Conservation (phyloP, 2,797 vertebrate species). For the Pangasius sanitwongsei region DNA sequence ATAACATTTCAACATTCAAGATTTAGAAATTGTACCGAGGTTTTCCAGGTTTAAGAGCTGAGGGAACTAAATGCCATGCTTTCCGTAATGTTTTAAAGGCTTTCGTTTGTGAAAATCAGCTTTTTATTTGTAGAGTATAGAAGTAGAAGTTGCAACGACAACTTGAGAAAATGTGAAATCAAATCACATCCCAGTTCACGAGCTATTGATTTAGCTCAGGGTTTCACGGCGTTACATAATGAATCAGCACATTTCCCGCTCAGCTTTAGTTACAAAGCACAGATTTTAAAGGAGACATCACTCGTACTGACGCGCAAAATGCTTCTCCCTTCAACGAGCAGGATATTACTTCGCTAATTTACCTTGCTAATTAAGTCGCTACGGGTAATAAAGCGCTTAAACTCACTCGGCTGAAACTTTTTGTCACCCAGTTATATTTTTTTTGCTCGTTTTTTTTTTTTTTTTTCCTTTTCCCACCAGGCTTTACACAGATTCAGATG, state of each 20-base stretch:
- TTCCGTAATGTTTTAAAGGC: background rate
- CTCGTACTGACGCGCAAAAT: background rate
- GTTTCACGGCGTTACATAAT: background rate
- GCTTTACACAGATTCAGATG: background rate
- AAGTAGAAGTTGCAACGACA: background rate
- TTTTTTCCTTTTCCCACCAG: background rate
- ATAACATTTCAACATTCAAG: background rate
- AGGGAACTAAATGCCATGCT: background rate
- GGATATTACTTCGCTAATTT: background rate
- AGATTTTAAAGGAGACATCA: background rate
- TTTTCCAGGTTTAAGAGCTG: background rate
- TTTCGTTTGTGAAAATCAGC: background rate
- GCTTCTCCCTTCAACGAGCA: background rate
- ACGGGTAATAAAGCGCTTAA: background rate
- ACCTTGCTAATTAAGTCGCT: background rate
- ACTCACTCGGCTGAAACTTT: background rate
- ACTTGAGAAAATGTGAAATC: background rate
- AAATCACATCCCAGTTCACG: background rate
- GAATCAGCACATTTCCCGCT: constrained; percentile 4
- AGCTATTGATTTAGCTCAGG: background rate
- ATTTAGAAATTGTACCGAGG: background rate
- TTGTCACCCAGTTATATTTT: background rate
- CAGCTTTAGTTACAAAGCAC: background rate
- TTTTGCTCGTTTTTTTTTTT: background rate
- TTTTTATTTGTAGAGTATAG: background rate